phyloP scores from a whole-genome alignment of 2,113 vertebrate genomes.

The Mesembrinibis cayennensis region DNA sequence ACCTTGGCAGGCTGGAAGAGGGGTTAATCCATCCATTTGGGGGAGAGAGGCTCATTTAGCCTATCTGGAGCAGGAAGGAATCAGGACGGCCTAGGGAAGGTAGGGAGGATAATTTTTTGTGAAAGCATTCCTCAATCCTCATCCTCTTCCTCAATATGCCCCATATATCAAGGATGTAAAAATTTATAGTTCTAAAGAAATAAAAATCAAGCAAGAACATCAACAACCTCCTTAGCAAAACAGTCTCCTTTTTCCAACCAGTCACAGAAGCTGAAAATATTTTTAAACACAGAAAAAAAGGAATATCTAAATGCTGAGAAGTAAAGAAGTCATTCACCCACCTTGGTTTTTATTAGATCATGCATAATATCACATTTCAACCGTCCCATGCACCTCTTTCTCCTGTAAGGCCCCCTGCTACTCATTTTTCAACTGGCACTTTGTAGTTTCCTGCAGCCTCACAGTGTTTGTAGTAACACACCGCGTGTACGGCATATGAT shows the following conservation, averaged over 20 bases:
- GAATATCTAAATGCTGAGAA: neutral
- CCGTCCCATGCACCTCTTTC: neutral
- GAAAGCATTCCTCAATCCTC: too few relatives aligned
- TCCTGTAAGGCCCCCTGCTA: neutral
- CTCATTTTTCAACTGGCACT: neutral
- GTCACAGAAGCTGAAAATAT: neutral
- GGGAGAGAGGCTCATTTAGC: neutral
- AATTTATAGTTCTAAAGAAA: neutral
- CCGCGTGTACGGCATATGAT: accelerated
- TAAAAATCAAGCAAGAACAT: neutral
- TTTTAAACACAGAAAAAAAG: neutral
- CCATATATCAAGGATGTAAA: neutral
- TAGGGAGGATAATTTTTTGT: neutral
- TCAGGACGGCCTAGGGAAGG: neutral
- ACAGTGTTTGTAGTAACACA: neutral
- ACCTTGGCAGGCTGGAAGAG: neutral
- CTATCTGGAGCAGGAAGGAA: neutral
- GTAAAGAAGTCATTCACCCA: neutral
- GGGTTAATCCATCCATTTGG: neutral
- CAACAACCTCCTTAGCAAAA: neutral
- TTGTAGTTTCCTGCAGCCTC: neutral
- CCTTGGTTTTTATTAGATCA: neutral
- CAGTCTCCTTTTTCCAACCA: neutral
- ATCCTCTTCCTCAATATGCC: neutral
- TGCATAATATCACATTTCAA: neutral